Evolutionary conservation across 2,888 invertebrate genomes (phyloP).

Genomic region (Thelaira solivaga): DNA sequence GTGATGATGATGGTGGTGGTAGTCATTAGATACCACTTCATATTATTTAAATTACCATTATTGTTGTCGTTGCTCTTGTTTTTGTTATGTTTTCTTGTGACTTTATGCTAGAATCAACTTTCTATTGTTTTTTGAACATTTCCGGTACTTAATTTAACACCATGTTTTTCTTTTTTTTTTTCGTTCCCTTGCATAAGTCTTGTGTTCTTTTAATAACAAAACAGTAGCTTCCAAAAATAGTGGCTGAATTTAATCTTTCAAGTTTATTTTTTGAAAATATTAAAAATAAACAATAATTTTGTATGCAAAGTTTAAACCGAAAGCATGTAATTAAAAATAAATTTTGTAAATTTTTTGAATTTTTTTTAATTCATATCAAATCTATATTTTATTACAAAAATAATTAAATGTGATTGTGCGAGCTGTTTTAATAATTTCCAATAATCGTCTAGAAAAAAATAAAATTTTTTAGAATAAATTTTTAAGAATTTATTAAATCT

Average conservation of each 20-base stretch:
- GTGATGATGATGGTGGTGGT: constrained; percentile 22
- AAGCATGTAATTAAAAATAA: too few relatives aligned
- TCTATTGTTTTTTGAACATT: constrained; percentile 58
- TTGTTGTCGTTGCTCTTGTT: constrained; percentile 24
- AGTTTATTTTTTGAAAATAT: too few relatives aligned
- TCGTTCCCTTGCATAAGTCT: constrained; percentile 11
- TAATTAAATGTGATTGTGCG: too few relatives aligned
- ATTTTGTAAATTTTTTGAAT: too few relatives aligned
- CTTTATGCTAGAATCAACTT: constrained; percentile 48
- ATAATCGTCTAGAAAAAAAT: too few relatives aligned
- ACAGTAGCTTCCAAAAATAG: not conserved
- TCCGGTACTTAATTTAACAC: constrained; percentile 62
- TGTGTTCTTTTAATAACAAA: constrained; percentile 36
- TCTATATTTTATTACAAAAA: too few relatives aligned
- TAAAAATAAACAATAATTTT: too few relatives aligned
- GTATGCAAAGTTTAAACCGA: too few relatives aligned
- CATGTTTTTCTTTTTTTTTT: constrained; percentile 35
- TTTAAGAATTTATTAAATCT: too few relatives aligned
- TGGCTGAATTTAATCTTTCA: not conserved
- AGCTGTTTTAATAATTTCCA: too few relatives aligned
- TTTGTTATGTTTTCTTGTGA: constrained; percentile 19
- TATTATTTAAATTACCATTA: constrained; percentile 58
- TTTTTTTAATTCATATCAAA: too few relatives aligned
- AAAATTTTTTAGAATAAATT: too few relatives aligned
- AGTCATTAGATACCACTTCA: constrained; percentile 59